phyloP scores from a whole-genome alignment of 2,113 vertebrate species.

The Apistogramma diplotaenia region DNA sequence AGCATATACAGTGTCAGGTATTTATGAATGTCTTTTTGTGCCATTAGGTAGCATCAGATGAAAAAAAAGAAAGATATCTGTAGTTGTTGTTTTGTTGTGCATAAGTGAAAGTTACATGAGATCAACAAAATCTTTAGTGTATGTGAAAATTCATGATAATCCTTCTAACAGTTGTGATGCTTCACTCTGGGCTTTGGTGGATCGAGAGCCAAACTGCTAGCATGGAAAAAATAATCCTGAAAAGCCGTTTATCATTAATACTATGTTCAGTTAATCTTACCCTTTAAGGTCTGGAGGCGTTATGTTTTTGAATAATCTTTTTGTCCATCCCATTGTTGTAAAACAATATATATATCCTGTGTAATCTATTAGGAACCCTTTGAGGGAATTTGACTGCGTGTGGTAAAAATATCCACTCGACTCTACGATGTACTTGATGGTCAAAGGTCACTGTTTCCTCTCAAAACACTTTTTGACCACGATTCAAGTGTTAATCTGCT shows the following conservation, averaged over 20 bases:
- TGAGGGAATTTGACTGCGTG: too few relatives aligned
- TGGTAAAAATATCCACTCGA: too few relatives aligned
- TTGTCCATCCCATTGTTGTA: not conserved
- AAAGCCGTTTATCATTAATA: not conserved
- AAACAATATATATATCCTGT: not conserved
- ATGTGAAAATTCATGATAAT: not conserved
- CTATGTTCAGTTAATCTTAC: too few relatives aligned
- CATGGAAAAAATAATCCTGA: not conserved
- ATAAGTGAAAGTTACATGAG: not conserved
- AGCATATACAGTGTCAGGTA: not conserved
- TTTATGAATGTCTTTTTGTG: not conserved
- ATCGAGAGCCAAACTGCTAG: not conserved
- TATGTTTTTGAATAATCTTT: not conserved
- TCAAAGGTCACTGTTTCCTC: too few relatives aligned
- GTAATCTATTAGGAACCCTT: not conserved
- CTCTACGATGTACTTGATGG: too few relatives aligned
- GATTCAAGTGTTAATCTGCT: too few relatives aligned
- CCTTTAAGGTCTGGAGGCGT: not conserved
- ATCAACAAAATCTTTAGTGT: not conserved
- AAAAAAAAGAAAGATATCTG: not conserved
- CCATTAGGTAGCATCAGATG: not conserved
- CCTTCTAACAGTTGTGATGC: not conserved
- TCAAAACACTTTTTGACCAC: too few relatives aligned
- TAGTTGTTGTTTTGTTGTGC: not conserved
- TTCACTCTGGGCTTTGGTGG: not conserved